Evolutionary conservation across 1,140 invertebrate species (phyloP).

Genomic region (Lasaia peninsularis): DNA sequence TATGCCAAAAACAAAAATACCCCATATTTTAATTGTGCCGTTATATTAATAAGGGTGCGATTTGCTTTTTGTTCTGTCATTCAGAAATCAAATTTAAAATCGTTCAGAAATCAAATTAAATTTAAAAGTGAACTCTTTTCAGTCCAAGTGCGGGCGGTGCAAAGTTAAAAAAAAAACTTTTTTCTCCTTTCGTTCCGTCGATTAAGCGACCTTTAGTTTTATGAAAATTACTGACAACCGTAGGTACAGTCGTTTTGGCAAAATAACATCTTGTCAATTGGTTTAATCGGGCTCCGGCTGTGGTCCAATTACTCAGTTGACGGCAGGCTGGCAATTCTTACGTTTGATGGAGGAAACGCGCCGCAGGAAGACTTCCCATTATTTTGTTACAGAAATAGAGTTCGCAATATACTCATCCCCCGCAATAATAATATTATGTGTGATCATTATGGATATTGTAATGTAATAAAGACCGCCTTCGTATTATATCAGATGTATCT

Average conservation of each 20-base stretch:
- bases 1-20: too few species aligned
- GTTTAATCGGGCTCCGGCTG: conserved; percentile 70
- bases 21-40: too few species aligned
- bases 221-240: conserved; percentile 29
- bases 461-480: too few species aligned
- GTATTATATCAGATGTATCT: too few species aligned
- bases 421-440: not conserved
- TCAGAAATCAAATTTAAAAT: too few species aligned
- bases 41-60: too few species aligned
- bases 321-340: conserved; percentile 74
- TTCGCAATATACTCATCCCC: conserved; percentile 28
- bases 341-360: conserved; percentile 69
- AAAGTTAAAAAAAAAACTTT: too few species aligned
- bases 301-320: conserved; percentile 73
- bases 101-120: too few species aligned
- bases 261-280: conserved; percentile 74
- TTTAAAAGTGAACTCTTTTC: too few species aligned
- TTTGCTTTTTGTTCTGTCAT: too few species aligned
- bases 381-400: conserved; percentile 62
- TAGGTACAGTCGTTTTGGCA: conserved; percentile 56
- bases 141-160: too few species aligned
- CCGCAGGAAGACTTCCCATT: conserved; percentile 70
- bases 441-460: not conserved
- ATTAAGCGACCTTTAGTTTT: conserved; percentile 6
- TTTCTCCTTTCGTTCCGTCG: not conserved